These are phyloP conservation scores for Petrolisthes manimaculis DNA, from an alignment of 2,888 invertebrate species.

Conservation along the genomic window DNA sequence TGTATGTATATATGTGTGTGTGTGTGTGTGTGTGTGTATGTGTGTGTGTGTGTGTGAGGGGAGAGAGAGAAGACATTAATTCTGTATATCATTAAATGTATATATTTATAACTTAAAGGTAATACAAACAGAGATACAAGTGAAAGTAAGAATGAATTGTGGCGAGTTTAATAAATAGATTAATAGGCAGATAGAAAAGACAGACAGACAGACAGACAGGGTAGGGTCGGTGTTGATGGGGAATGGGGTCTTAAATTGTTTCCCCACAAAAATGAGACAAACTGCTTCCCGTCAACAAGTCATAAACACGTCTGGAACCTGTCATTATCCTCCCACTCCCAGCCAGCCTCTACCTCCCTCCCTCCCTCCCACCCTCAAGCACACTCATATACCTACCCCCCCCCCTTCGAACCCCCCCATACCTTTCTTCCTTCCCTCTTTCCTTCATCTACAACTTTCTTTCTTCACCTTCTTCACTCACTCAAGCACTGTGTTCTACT, in stretches of 20 bases:
- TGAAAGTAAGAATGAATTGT: too few relatives aligned
- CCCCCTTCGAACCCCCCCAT: not conserved
- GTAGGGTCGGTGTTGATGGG: not conserved
- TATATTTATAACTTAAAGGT: too few relatives aligned
- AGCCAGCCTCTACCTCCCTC: conserved; percentile 7
- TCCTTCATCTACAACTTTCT: not conserved
- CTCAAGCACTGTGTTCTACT: not conserved
- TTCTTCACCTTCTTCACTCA: not conserved
- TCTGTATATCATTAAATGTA: too few relatives aligned
- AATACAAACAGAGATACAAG: too few relatives aligned
- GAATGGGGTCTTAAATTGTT: not conserved
- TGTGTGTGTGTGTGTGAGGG: too few relatives aligned
- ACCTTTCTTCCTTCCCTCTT: not conserved
- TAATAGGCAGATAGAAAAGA: not conserved
- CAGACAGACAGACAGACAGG: not conserved
- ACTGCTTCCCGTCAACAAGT: not conserved
- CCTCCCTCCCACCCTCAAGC: not conserved
- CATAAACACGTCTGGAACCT: not conserved
- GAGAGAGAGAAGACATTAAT: too few relatives aligned
- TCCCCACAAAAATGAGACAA: not conserved
- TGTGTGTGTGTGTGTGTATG: too few relatives aligned
- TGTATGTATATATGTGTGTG: too few relatives aligned
- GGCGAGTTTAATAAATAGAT: too few relatives aligned
- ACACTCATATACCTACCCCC: not conserved
- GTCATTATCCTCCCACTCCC: conserved; percentile 5